Base-by-base conservation (phyloP, 2,888 invertebrate genomes). In the Achlya flavicornis region DNA sequence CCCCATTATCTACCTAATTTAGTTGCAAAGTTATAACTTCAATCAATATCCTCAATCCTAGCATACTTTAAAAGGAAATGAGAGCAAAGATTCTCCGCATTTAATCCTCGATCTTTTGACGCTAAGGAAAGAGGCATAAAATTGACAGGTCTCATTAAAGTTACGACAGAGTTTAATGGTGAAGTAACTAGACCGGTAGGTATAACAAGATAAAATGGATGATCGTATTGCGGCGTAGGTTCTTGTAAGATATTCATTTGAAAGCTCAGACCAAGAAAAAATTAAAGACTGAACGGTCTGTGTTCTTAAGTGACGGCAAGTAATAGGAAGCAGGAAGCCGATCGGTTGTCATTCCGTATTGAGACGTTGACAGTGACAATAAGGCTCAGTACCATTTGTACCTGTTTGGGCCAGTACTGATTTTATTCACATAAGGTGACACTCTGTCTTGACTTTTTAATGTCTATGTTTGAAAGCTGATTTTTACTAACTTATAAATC, bases 81-180 rank as follows among this genome's bases (percentile, higher is more conserved):
- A 71, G 70, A 67, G 75, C 71, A 70, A 79, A 81, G 74, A 81
- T 79, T 79, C 80, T 75, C 71, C 75, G 72, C 71, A 77, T 76
- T 78, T 77, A 79, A 81, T 80, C 77, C 74, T 73, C 75, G 78
- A 84, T 85, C 83, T 83, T 79, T 81, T 76, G 79, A 80, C 74
- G 79, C 69, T 72, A 73, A 72, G 67, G 76, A 67, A 76, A 74
- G 74, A 73, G 81, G 78, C 81, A 80, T 78, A 76, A 80, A 84
- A 86, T 85, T 87, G 89, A 86, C 88, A 87, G 87, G 79, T 87
- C 84, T 87, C 84, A 87, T 87, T 87, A 87, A 88, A 88, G 80
- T 88, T 82, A 59, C 64, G 81, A 81, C 78, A 80, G 80, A 72
- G 83, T 76, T 68, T 78, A 84, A 85, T 82, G 80, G 71, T 75